Evolutionary conservation across 2,888 invertebrate genomes (phyloP).

Genomic region (Malacosoma neustria): DNA sequence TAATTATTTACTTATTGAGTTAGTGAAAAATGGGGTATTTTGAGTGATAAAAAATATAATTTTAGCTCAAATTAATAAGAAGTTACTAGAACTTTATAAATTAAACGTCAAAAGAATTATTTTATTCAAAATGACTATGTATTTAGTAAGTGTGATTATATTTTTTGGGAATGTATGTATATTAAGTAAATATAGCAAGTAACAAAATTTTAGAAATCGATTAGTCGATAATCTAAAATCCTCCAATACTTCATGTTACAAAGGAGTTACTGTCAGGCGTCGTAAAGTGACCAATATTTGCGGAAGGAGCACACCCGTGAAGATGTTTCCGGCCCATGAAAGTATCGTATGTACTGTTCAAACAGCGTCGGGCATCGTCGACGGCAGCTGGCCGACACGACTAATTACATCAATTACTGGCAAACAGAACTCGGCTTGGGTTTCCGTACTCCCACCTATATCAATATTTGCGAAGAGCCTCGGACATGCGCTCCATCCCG

Average conservation of each 20-base stretch:
- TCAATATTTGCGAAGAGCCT: slow-evolving; percentile 58
- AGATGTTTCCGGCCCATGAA: slow-evolving; percentile 66
- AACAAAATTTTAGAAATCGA: no score
- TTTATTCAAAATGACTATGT: no score
- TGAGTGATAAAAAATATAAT: no score
- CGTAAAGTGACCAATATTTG: slow-evolving; percentile 68
- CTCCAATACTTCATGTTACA: slow-evolving; percentile 2
- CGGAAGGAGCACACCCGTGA: slow-evolving; percentile 55
- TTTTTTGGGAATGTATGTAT: no score
- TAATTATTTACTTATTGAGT: no score
- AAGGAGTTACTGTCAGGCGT: slow-evolving; percentile 50
- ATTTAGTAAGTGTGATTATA: no score
- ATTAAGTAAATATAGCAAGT: no score
- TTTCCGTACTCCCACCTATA: slow-evolving; percentile 67
- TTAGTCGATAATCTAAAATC: neutral
- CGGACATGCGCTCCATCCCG: slow-evolving; percentile 7
- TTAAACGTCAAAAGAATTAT: no score
- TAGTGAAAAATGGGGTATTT: no score
- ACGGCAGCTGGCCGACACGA: slow-evolving; percentile 69
- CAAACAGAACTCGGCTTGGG: slow-evolving; percentile 58
- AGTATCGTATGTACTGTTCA: slow-evolving; percentile 68
- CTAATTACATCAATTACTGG: slow-evolving; percentile 74
- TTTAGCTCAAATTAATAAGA: no score
- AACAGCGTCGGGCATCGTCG: slow-evolving; percentile 50
- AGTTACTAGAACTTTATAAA: no score